Base-by-base conservation (phyloP, 2,888 invertebrate species). In the Odontocolon sp. region DNA sequence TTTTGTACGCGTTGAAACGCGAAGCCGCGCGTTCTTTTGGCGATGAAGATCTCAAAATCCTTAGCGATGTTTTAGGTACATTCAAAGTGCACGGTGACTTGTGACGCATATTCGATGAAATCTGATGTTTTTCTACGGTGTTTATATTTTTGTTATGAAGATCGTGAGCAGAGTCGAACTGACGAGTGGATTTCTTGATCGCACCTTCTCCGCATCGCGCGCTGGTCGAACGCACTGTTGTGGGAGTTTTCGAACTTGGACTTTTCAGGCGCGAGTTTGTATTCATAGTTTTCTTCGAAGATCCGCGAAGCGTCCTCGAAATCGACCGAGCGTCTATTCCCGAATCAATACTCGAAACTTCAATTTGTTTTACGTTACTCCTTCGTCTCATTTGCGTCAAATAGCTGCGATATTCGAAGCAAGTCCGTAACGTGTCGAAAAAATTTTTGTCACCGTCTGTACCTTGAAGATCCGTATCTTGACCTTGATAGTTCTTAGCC, bases 391-490 rank as follows among this genome's bases (percentile, higher is more conserved):
- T 74, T 31, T 61, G 73, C 18, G 50, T 11, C 3, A 87, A 56
- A 47, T 84, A 83, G n/a, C 83, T 80, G 28, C 85, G 80, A 67
- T 89, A 89, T 2, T 83, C 82, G 28, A 84, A 73, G 3, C 87
- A 85, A 2, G 85, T 80, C 11, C 77, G 81, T 2, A 89, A 56
- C 0, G 87, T 86, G 66, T 83, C 81, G 5, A 87, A 52, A 9
- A 88, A 86, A 14, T 83, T 78, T 0, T 33, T 47, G 4, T 71
- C 79, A 0, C 69, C 68, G 8, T 64, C 74, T 1, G 71, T 63
- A 0, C 79, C 79, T 8, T 56, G 50, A 16, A 74, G 75, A 38
- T 77, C 75, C 11, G 81, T 76, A 64, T 81, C 28, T 63, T 80
- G 6, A 78, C n/a, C 31, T 63, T 59, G 18, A 69, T 66, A 0